Conservation (phyloP, 2,113 vertebrate genomes). For the Anguilla rostrata region DNA sequence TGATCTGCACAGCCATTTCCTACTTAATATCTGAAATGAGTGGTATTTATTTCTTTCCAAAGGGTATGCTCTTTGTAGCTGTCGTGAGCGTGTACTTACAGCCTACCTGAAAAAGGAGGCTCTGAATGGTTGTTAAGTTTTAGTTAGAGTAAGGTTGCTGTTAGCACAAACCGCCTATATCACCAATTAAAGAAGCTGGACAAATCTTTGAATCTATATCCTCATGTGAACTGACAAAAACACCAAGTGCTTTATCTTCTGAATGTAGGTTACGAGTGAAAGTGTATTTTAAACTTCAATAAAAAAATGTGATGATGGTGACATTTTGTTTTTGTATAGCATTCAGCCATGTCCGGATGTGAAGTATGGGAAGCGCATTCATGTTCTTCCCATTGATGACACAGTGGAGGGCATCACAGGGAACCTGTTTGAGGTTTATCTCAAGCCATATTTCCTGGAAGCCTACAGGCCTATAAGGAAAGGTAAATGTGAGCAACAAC, state of each 20-base stretch:
- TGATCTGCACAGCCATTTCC: no score
- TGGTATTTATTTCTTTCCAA: no score
- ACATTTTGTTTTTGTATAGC: conserved; percentile 59
- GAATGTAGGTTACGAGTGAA: not conserved
- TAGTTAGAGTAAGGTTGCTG: no score
- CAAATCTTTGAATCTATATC: not conserved
- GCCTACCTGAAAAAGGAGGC: no score
- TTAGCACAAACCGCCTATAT: no score
- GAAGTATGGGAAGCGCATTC: conserved; percentile 96
- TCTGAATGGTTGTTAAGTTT: no score
- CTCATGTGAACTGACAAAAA: not conserved
- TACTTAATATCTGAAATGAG: no score
- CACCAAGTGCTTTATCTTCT: not conserved
- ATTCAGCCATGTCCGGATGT: conserved; percentile 98
- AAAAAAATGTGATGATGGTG: not conserved
- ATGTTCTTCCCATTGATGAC: conserved; percentile 95
- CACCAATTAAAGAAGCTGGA: not conserved
- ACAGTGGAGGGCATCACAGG: conserved; percentile 97
- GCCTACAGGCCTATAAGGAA: conserved; percentile 97
- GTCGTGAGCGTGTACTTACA: no score
- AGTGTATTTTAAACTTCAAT: not conserved
- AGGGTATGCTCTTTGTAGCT: no score
- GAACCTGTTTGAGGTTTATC: conserved; percentile 97
- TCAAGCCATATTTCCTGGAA: conserved; percentile 97
- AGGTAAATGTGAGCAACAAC: conserved; percentile 67